Evolutionary conservation across 2,113 vertebrate genomes (phyloP), one percentile per base, ranked within the genome.

Genomic region (Stigmatopora argus): DNA sequence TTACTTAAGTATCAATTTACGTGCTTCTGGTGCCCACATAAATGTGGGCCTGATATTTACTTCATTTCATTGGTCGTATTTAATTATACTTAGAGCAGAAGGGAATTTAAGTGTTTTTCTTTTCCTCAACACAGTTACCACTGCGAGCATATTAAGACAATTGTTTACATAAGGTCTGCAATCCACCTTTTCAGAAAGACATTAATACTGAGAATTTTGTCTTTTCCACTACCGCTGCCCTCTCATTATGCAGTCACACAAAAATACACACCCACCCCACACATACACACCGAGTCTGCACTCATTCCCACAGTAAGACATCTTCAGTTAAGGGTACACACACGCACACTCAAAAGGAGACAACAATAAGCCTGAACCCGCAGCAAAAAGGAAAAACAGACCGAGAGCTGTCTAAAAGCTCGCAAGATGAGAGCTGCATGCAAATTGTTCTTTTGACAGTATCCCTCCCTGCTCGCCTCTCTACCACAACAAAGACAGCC

Each of bases 401-500:
- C 78, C 77, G 71, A 61, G 76, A 81, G 75, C 85, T 71, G 83
- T 85, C 87, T 83, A 83, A 88, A 85, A 86, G 81, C 83, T 86
- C 85, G 85, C 71, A 80, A 83, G 85, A 88, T 86, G 87, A 86
- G 83, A 85, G 84, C 83, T 81, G 81, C 81, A 89, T 89, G 83
- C 85, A 88, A 89, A 89, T 89, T 87, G 83, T 81, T 86, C 86
- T 84, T 86, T 85, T 78, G 75, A 87, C 79, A 80, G 79, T 85
- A 85, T 88, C 82, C 81, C 78, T 83, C 75, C 71, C 78, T 73
- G 52, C 80, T 86, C 85, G 75, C 63, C 67, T 60, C 74, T 83
- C 69, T 64, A 74, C 74, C 79, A 84, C 73, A 80, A 80, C 75
- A 85, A 34, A 82, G 76, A 78, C 73, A 64, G 75, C 79, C 63